These are phyloP conservation scores for Eremobia ochroleuca DNA, from an alignment of 2,888 invertebrate genomes.

Conservation along the genomic window DNA sequence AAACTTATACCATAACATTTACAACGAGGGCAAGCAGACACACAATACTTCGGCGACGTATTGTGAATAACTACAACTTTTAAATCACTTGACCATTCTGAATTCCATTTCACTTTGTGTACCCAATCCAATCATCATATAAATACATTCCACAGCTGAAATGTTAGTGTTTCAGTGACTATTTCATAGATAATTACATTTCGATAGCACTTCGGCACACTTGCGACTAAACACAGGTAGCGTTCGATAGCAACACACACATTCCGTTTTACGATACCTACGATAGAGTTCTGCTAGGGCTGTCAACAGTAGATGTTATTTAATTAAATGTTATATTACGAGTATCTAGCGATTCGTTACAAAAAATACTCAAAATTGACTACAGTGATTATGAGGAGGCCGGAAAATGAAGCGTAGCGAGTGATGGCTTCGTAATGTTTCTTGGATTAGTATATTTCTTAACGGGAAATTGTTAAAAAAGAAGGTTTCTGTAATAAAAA, in stretches of 20 bases:
- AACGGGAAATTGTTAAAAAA: not conserved
- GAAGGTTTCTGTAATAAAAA: not conserved
- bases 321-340: not conserved
- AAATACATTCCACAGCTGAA: conserved; percentile 18
- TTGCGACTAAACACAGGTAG: conserved; percentile 55
- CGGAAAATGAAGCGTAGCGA: not conserved
- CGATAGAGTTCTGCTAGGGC: conserved; percentile 34
- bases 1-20: not conserved
- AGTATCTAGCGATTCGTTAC: not conserved
- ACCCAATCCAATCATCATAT: not conserved
- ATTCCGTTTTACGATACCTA: conserved; percentile 53
- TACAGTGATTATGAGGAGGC: not conserved
- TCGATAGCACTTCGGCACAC: conserved; percentile 53
- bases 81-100: not conserved
- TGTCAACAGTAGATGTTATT: conserved; percentile 13
- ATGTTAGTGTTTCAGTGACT: conserved; percentile 28
- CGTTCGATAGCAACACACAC: conserved; percentile 36
- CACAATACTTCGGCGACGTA: not conserved
- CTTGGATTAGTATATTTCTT: not conserved
- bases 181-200: conserved; percentile 53
- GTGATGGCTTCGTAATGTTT: not conserved
- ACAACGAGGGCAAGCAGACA: not conserved
- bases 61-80: not conserved
- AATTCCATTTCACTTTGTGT: not conserved
- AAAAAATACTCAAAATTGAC: not conserved